Conservation (phyloP, 2,797 vertebrate genomes). For the Tamandua tetradactyla region DNA sequence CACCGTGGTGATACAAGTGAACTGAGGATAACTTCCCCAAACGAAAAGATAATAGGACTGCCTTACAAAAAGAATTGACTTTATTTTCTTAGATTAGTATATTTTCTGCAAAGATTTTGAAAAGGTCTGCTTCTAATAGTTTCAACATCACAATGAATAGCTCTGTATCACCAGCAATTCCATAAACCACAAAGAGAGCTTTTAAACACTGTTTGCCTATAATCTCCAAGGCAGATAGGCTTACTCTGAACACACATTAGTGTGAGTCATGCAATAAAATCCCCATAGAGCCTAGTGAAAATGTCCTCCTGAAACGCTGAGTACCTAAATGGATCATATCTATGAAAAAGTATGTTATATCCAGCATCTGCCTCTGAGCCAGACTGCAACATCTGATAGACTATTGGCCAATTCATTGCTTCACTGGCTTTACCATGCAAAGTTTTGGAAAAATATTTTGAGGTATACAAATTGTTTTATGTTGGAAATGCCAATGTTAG, state of each 20-base stretch:
- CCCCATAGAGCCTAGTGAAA: slow-evolving; percentile 43
- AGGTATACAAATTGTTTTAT: not conserved
- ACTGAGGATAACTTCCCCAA: slow-evolving; percentile 54
- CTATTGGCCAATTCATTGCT: not conserved
- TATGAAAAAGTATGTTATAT: not conserved
- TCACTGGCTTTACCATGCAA: not conserved
- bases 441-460: not conserved
- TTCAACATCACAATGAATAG: slow-evolving; percentile 45
- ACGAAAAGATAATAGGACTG: slow-evolving; percentile 29
- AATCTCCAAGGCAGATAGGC: slow-evolving; percentile 49
- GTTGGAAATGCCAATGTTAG: not conserved
- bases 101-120: slow-evolving; percentile 53
- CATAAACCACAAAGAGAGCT: slow-evolving; percentile 26
- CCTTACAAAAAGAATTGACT: slow-evolving; percentile 28
- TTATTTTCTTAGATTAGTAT: slow-evolving; percentile 41
- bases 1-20: slow-evolving; percentile 54
- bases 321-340: not conserved
- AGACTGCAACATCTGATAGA: not conserved
- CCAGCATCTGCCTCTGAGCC: not conserved
- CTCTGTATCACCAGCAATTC: not conserved
- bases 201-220: slow-evolving; percentile 55
- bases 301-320: slow-evolving; percentile 24
- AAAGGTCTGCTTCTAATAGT: slow-evolving; percentile 40
- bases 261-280: slow-evolving; percentile 45
- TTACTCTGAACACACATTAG: slow-evolving; percentile 58